Conservation (phyloP, 2,797 vertebrate genomes). For the Australoheros facetus region DNA sequence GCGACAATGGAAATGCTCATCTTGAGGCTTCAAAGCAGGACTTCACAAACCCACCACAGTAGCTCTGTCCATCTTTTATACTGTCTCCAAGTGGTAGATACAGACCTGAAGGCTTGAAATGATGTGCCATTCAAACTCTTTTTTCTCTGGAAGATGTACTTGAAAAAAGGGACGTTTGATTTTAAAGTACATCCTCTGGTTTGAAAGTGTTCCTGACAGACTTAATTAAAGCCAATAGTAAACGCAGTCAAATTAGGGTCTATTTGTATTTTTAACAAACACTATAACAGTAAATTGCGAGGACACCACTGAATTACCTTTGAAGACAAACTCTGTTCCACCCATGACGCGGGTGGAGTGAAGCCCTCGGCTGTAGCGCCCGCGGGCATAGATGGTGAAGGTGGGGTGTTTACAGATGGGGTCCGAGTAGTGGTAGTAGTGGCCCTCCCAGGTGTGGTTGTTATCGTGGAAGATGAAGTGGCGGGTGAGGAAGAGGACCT, state of each 20-base stretch:
- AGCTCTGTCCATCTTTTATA: background rate
- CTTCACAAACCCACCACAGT: background rate
- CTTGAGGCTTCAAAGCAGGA: background rate
- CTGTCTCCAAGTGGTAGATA: too few species aligned
- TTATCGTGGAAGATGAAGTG: conserved; percentile 97
- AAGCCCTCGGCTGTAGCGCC: conserved; percentile 91
- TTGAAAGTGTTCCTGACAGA: too few species aligned
- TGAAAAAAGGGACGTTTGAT: background rate
- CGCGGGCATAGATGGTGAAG: conserved; percentile 94
- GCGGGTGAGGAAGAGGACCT: conserved; percentile 95
- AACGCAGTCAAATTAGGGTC: background rate
- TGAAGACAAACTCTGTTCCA: conserved; percentile 94
- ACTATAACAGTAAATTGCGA: background rate
- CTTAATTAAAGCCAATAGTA: too few species aligned
- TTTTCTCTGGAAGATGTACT: too few species aligned
- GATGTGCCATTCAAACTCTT: too few species aligned
- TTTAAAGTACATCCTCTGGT: background rate
- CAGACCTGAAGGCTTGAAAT: too few species aligned
- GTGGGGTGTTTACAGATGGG: conserved; percentile 95
- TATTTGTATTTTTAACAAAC: background rate
- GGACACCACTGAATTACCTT: conserved; percentile 77
- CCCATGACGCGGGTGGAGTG: conserved; percentile 91
- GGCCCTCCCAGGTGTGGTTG: conserved; percentile 97
- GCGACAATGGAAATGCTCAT: too few species aligned
- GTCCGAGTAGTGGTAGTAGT: conserved; percentile 97